Evolutionary conservation across 2,797 vertebrate species (phyloP).

Genomic region (Eutrigla gurnardus): DNA sequence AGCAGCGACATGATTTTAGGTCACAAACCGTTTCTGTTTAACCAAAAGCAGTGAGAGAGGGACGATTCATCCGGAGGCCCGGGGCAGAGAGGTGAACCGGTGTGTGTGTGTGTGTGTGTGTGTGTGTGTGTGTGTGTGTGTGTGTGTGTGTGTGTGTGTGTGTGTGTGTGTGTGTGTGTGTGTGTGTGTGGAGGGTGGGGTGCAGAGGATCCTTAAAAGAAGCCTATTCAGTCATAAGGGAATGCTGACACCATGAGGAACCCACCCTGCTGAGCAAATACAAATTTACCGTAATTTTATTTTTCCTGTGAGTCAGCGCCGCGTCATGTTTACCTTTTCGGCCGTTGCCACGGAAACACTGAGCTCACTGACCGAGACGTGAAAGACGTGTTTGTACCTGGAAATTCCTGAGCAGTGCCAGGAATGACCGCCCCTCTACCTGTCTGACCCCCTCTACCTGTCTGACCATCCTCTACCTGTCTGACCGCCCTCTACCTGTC

Average conservation of each 20-base stretch:
- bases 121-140: too few species aligned
- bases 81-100: conserved; percentile 16
- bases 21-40: conserved; percentile 11
- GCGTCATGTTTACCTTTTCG: conserved; percentile 47
- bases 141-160: too few species aligned
- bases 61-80: conserved; percentile 23
- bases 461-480: too few species aligned
- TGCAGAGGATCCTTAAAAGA: conserved; percentile 30
- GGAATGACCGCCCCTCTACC: too few species aligned
- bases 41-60: conserved; percentile 19
- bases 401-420: conserved; percentile 28
- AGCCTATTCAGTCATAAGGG: conserved; percentile 49
- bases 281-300: conserved; percentile 63
- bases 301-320: conserved; percentile 70
- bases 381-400: conserved; percentile 62
- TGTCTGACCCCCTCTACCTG: too few species aligned
- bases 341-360: conserved; percentile 58
- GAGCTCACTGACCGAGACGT: conserved; percentile 52
- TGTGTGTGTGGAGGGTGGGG: conserved; percentile 31
- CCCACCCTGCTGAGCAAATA: conserved; percentile 74
- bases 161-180: too few species aligned
- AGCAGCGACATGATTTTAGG: background rate
- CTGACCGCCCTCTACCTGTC: too few species aligned
- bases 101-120: too few species aligned
- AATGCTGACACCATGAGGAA: conserved; percentile 39